A percentile compares a stretch with the other conserved stretches of the same genome.
These are phyloP conservation scores for Pseudolycoriella hygida DNA, from an alignment of 2,888 invertebrate species.

Conservation along the genomic window DNA sequence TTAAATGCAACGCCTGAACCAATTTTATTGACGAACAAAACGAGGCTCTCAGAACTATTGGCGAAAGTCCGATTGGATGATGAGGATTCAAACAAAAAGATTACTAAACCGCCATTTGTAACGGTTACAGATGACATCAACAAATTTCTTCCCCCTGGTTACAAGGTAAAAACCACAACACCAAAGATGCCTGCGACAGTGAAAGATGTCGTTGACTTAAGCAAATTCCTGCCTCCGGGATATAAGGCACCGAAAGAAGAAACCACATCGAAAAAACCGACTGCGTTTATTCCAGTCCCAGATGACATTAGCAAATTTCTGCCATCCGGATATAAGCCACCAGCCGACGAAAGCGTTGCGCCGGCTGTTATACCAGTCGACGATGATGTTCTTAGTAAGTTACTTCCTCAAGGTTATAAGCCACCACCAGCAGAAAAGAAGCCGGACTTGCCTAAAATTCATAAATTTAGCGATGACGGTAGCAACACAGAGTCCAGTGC, in stretches of 20 bases:
- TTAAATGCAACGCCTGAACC: conserved; percentile 28
- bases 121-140: conserved; percentile 37
- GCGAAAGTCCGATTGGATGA: conserved; percentile 24
- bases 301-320: conserved; percentile 42
- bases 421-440: conserved; percentile 20
- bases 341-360: conserved; percentile 8
- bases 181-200: conserved; percentile 8
- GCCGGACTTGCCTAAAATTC: conserved; percentile 20
- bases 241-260: conserved; percentile 29
- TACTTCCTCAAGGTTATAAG: conserved; percentile 46
- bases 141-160: conserved; percentile 48
- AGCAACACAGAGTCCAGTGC: conserved; percentile 13
- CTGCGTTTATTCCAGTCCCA: conserved; percentile 10
- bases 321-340: conserved; percentile 38
- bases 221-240: conserved; percentile 38
- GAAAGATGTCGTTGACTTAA: conserved; percentile 10
- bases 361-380: conserved; percentile 11
- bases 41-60: conserved; percentile 19
- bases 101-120: conserved; percentile 17
- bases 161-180: conserved; percentile 28
- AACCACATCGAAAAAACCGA: conserved; percentile 7
- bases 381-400: conserved; percentile 19
- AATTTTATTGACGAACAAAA: conserved; percentile 5
- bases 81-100: conserved; percentile 20
- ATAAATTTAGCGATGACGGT: conserved; percentile 25